Percentiles rank a stretch among this genome's conserved stretches.
phyloP scores from a whole-genome alignment of 1,140 invertebrate species.

The Andrena cerasifolii region DNA sequence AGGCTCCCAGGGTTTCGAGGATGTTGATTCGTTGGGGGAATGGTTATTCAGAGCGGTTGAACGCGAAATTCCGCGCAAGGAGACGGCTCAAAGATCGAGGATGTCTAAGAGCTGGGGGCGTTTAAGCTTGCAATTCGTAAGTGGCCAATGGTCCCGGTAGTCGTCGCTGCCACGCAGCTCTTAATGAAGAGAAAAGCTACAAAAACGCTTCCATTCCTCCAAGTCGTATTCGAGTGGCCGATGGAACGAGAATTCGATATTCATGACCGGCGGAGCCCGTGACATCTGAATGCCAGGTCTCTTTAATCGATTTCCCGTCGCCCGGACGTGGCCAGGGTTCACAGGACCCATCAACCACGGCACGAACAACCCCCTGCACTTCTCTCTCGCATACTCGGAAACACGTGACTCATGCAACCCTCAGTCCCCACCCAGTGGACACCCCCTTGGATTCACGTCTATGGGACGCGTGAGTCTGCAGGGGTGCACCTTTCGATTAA shows the following conservation, averaged over 20 bases:
- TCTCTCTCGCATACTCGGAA: not conserved
- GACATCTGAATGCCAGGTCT: conserved; percentile 5
- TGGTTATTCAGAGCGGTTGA: conserved; percentile 14
- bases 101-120: not conserved
- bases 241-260: conserved; percentile 42
- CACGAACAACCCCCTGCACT: not conserved
- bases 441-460: conserved; percentile 2
- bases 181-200: conserved; percentile 17
- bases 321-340: not conserved
- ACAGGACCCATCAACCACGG: not conserved
- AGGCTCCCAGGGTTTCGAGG: not conserved
- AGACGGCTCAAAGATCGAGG: conserved; percentile 2
- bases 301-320: conserved; percentile 36
- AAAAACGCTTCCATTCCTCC: not conserved
- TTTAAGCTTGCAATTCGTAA: conserved; percentile 5
- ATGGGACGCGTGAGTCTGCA: conserved; percentile 9
- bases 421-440: not conserved
- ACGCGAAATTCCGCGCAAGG: not conserved
- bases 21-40: not conserved
- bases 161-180: not conserved
- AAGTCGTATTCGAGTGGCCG: not conserved
- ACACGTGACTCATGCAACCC: conserved; percentile 8
- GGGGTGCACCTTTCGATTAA: conserved; percentile 24
- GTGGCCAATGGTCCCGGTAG: not conserved
- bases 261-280: conserved; percentile 26